Evolutionary conservation across 2,797 vertebrate genomes (phyloP).

Genomic region (Rhinoraja longicauda): DNA sequence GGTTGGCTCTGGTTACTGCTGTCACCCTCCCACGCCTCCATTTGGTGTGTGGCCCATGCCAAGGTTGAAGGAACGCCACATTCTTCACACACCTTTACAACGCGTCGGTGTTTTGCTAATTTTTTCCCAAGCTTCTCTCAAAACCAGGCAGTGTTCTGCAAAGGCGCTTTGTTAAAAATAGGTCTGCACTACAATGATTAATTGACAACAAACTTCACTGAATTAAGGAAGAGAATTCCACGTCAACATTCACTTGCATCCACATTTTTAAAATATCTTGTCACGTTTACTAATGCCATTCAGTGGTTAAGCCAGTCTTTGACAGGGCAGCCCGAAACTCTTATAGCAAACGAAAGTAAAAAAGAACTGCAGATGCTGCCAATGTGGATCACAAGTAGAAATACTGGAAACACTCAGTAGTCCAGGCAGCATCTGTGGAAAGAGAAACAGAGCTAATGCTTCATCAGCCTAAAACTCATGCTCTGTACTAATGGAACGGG

Average conservation of each 20-base stretch:
- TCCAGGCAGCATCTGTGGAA: too few species aligned
- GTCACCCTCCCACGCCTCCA: background rate
- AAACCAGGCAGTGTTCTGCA: background rate
- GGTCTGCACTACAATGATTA: background rate
- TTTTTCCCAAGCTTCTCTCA: background rate
- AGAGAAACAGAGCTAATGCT: too few species aligned
- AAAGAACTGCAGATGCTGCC: too few species aligned
- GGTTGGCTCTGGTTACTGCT: conserved; percentile 20
- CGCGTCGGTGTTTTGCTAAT: background rate
- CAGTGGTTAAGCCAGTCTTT: background rate
- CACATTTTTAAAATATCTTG: background rate
- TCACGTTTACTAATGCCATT: background rate
- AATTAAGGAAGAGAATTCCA: background rate
- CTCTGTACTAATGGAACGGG: background rate
- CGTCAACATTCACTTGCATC: background rate
- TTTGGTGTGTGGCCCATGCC: background rate
- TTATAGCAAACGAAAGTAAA: too few species aligned
- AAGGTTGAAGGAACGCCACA: background rate
- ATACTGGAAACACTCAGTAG: too few species aligned
- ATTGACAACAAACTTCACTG: background rate
- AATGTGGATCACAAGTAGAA: too few species aligned
- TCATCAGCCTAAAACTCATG: too few species aligned
- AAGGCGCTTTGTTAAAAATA: background rate
- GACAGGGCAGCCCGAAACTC: background rate
- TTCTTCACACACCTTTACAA: background rate